These are phyloP conservation scores for Pedionomus torquatus DNA, from an alignment of 2,113 vertebrate species.

Conservation along the genomic window DNA sequence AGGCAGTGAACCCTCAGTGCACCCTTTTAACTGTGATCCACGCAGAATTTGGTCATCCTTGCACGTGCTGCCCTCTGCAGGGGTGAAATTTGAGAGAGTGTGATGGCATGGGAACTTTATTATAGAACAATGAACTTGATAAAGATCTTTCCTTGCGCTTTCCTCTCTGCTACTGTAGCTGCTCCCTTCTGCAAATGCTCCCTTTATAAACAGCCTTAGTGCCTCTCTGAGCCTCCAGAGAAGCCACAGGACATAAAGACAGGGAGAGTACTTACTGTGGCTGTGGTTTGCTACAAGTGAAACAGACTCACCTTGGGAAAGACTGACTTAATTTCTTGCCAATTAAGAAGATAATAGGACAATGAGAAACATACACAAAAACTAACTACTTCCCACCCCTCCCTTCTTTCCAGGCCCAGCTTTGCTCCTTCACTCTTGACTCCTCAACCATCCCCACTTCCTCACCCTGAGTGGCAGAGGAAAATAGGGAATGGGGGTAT, in stretches of 20 bases:
- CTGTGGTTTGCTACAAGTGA: accelerated
- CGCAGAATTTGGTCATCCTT: background rate
- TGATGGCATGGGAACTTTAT: background rate
- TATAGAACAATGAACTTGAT: background rate
- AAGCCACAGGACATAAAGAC: background rate
- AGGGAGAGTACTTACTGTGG: background rate
- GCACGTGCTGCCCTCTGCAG: background rate
- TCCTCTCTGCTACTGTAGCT: background rate
- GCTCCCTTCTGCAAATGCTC: background rate
- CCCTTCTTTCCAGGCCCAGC: background rate
- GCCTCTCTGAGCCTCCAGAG: background rate
- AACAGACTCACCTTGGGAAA: background rate
- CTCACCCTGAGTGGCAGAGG: background rate
- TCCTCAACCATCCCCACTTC: background rate
- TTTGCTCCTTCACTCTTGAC: background rate
- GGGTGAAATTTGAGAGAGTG: background rate
- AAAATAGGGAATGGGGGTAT: background rate
- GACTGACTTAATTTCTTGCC: background rate
- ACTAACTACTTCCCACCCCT: background rate
- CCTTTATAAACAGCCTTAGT: background rate
- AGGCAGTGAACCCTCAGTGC: background rate
- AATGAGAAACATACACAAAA: background rate
- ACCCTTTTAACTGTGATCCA: background rate
- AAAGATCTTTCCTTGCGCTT: background rate
- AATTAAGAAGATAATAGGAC: background rate